phyloP scores from a whole-genome alignment of 2,888 invertebrate genomes.

The Callinectes sapidus region DNA sequence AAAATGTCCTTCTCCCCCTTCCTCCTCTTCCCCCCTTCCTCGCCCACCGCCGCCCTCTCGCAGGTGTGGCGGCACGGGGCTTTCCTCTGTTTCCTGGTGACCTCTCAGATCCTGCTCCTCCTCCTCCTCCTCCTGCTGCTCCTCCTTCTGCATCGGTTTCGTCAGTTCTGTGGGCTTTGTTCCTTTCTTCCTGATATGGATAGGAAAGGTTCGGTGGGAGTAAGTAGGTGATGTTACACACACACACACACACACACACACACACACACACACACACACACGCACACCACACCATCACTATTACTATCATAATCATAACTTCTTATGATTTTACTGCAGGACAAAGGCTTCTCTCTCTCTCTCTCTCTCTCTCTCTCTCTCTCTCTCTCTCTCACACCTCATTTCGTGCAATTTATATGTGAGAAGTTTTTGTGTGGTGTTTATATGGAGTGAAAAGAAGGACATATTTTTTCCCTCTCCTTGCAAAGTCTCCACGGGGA shows the following conservation, averaged over 20 bases:
- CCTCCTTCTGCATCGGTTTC: background rate
- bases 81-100: constrained; percentile 13
- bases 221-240: background rate
- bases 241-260: background rate
- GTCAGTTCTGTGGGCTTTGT: background rate
- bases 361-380: too few relatives aligned
- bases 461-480: background rate
- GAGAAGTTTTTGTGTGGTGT: background rate
- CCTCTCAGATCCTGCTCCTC: background rate
- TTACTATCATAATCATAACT: too few relatives aligned
- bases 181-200: background rate
- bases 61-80: constrained; percentile 7
- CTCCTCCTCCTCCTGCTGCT: background rate
- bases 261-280: too few relatives aligned
- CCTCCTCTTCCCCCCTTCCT: background rate
- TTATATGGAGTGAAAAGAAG: background rate
- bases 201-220: too few relatives aligned
- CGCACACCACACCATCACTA: too few relatives aligned
- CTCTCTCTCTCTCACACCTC: background rate
- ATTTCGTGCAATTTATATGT: background rate
- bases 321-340: too few relatives aligned
- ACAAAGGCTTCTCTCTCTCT: too few relatives aligned
- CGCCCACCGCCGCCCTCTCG: background rate
- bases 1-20: background rate
- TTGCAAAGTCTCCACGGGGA: background rate